Conservation (phyloP, 2,113 vertebrate species). For the Nyctereutes procyonoides region DNA sequence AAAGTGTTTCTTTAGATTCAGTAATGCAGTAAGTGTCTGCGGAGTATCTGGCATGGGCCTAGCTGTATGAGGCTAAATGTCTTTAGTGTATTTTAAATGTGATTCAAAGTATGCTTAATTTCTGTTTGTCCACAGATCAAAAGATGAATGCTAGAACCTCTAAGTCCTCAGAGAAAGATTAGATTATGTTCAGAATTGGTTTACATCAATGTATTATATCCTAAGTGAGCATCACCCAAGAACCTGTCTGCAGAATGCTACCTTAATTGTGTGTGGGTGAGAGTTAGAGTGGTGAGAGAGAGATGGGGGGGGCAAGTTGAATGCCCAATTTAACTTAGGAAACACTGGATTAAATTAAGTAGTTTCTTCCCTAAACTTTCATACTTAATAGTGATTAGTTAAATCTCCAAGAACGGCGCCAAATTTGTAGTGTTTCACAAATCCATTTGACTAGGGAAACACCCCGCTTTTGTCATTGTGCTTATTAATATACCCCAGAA, state of each 20-base stretch:
- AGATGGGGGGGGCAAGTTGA: neutral
- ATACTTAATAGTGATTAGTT: neutral
- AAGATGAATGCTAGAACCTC: neutral
- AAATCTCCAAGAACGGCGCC: constrained; percentile 6
- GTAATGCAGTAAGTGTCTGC: neutral
- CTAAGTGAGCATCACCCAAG: neutral
- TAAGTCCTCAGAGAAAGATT: constrained; percentile 28
- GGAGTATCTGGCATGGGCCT: neutral
- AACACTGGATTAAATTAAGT: neutral
- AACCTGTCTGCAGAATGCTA: neutral
- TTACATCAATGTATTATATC: neutral
- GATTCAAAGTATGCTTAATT: neutral
- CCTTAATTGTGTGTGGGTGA: neutral
- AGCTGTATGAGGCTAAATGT: neutral
- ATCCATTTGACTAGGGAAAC: neutral
- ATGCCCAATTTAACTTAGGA: neutral
- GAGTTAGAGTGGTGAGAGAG: neutral
- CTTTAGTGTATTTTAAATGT: neutral
- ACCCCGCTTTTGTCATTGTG: neutral
- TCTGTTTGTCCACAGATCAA: constrained; percentile 36
- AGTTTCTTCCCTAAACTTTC: constrained; percentile 29
- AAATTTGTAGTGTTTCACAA: neutral
- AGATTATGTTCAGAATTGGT: constrained; percentile 41
- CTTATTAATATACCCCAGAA: neutral
- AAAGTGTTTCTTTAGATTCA: constrained; percentile 6